Base-by-base conservation (phyloP, 1,140 invertebrate genomes). In the Diachasmimorpha longicaudata region DNA sequence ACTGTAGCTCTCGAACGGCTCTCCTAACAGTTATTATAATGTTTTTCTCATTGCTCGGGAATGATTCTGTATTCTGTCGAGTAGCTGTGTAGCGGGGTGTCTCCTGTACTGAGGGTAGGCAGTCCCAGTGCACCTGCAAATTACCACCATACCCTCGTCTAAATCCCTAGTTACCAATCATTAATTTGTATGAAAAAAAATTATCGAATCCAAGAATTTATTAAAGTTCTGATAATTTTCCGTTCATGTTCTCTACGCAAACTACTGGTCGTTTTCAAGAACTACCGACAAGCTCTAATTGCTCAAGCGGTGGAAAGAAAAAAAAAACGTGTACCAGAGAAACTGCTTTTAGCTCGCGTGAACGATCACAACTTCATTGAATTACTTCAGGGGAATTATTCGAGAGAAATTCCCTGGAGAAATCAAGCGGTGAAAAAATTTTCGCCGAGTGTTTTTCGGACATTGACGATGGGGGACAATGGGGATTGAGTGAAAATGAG, bases 381-480 rank as follows among this genome's bases (percentile, higher is more conserved):
- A 76, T 76, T 78, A 74, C 75, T 70, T 72, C 70, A 58, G 39
- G 48, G 37, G 2, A 13, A 52, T 66, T 67, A 58, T 19, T 21
- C 73, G 31, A 11, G 31, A 13, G 31, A 8, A 42, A 52, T 11
- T 74, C 74, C 74, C 74, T 46, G 48, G 71, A 74, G 74, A 74
- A 76, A 74, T 78, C 75, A 67, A 23, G 8, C 58, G 58, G 19
- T 63, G 58, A 31, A 71, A 70, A 63, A 66, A 52, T 13, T 6
- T 67, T 48, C 66, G 70, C 74, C 67, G 73, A 86, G 87, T 87
- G 87, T 86, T 87, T 88, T 87, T 89, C 85, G 85, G 86, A 88
- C 85, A 83, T 85, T 85, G 70, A 52, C 39, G 25, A 36, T 13
- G 44, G 39, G 46, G 23, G 46, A 31, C 16, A 36, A 55, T 52